Evolutionary conservation across 2,888 invertebrate genomes (phyloP).

Genomic region (Chironomus tentans): DNA sequence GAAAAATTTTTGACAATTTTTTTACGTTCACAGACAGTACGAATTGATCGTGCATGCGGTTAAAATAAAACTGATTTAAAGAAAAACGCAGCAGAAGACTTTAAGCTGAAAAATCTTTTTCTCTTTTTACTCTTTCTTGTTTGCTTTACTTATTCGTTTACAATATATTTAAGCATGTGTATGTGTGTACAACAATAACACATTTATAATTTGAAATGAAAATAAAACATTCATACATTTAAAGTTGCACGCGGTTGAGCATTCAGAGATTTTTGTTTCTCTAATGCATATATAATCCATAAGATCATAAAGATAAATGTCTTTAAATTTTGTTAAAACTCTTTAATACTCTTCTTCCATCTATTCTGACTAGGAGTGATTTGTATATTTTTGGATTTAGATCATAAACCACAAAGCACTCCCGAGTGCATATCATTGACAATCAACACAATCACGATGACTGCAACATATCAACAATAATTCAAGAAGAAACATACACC

Average conservation of each 20-base stretch:
- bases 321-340: too few species aligned
- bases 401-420: not conserved
- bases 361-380: not conserved
- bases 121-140: too few species aligned
- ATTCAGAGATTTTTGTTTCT: too few species aligned
- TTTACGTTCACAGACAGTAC: not conserved
- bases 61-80: not conserved
- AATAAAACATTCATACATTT: slow-evolving; percentile 4
- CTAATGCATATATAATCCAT: too few species aligned
- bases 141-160: too few species aligned
- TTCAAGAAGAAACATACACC: not conserved
- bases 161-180: too few species aligned
- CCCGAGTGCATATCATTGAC: not conserved
- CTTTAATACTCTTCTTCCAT: not conserved
- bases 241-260: not conserved
- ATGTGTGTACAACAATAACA: not conserved
- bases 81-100: not conserved
- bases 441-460: not conserved
- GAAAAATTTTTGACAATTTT: not conserved
- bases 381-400: not conserved
- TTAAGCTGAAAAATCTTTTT: not conserved
- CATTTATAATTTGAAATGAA: not conserved
- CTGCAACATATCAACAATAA: not conserved
- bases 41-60: not conserved
- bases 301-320: too few species aligned